Percentiles rank a stretch among this genome's conserved stretches.
These are phyloP conservation scores for Serranus cabrilla DNA, from an alignment of 2,797 vertebrate species.

Conservation along the genomic window DNA sequence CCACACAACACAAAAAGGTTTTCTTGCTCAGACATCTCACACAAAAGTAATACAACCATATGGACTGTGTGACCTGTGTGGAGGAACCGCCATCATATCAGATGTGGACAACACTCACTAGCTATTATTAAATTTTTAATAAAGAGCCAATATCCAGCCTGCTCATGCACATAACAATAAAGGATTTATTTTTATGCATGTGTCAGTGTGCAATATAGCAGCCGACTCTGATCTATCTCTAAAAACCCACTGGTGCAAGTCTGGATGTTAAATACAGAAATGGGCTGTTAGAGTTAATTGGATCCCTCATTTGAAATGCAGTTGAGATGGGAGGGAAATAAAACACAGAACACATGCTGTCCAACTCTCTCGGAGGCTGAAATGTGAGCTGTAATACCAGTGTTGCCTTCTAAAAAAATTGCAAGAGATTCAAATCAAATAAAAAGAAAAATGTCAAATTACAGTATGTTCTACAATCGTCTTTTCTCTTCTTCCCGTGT, in stretches of 20 bases:
- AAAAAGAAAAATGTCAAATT: slow-evolving; percentile 2
- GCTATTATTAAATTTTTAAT: slow-evolving; percentile 22
- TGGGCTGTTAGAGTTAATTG: slow-evolving; percentile 33
- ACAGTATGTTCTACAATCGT: not conserved
- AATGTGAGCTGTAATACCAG: not conserved
- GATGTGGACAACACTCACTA: slow-evolving; percentile 22
- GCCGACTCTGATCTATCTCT: slow-evolving; percentile 6
- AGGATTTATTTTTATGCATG: slow-evolving; percentile 28
- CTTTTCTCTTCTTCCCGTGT: not conserved
- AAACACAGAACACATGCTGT: slow-evolving; percentile 11
- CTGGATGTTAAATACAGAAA: slow-evolving; percentile 39
- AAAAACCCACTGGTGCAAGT: slow-evolving; percentile 25
- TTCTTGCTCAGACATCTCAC: slow-evolving; percentile 45
- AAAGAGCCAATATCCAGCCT: slow-evolving; percentile 23
- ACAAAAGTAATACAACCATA: slow-evolving; percentile 50
- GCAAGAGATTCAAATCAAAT: slow-evolving; percentile 11
- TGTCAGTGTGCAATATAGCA: slow-evolving; percentile 6
- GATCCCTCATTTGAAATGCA: slow-evolving; percentile 37
- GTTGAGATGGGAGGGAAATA: slow-evolving; percentile 6
- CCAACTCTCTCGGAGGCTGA: not conserved
- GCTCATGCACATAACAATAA: slow-evolving; percentile 31
- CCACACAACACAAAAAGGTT: slow-evolving; percentile 54
- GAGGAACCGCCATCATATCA: slow-evolving; percentile 25
- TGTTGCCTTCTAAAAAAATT: not conserved
- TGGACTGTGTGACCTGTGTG: slow-evolving; percentile 22